Evolutionary conservation across 2,888 invertebrate species (phyloP), one percentile per base, ranked within the genome.

Genomic region (Maniola hyperantus): DNA sequence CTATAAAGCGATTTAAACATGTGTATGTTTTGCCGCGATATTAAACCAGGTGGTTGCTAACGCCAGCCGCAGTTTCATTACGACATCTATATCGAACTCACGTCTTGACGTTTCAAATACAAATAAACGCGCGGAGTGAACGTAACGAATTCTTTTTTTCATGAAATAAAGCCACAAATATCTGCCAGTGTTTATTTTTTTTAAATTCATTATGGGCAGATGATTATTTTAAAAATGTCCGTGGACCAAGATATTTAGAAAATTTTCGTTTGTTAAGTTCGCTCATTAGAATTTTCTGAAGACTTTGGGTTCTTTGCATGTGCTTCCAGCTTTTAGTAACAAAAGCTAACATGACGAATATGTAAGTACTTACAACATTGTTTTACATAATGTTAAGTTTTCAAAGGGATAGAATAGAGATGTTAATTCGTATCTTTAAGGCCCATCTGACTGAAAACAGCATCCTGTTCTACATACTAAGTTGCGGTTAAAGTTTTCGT

Each of bases 51-150:
- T 79, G 80, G 74, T 67, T 54, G 69, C 73, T 75, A 70, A 76
- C 78, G 78, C 74, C 73, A 71, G 71, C 69, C 77, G 72, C 83
- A 89, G 88, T 89, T 59, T 71, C 68, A 72, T 74, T 75, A 74
- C 77, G 79, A 72, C 79, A 72, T 74, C 72, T 80, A 69, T 63
- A 68, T 72, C 18, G 71, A 71, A 64, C 73, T 74, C 78, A 83
- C 87, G 85, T 73, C 66, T 68, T 70, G 62, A 60, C 75, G 76
- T 74, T 77, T 70, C 69, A 73, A 73, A 73, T 68, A 73, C 71
- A 70, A 70, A 77, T 73, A 74, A 75, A 79, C 77, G 78, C 85
- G 85, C 83, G 83, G 77, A 77, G 78, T 79, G 81, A 78, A 75
- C 74, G 74, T 77, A 73, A 54, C 51, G 50, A 48, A 11, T 72